These are phyloP conservation scores for Byasa hedistus DNA, from an alignment of 2,888 invertebrate species.

Conservation along the genomic window DNA sequence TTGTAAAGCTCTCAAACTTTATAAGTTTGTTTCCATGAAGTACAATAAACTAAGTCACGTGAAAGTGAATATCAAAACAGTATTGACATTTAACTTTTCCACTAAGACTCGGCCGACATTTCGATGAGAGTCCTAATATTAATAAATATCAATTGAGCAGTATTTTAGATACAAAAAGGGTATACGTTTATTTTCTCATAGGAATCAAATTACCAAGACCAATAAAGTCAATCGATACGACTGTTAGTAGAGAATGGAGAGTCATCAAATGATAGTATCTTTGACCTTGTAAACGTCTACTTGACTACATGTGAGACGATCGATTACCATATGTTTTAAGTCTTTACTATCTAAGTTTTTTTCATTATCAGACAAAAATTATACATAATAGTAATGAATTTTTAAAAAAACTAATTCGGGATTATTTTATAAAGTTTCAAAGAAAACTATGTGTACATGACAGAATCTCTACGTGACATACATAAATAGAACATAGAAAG, in stretches of 20 bases:
- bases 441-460: no score
- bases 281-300: slow-evolving; percentile 1
- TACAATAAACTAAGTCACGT: no score
- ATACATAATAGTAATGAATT: no score
- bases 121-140: not conserved
- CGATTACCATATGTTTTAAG: not conserved
- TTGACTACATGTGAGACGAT: not conserved
- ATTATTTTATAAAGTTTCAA: no score
- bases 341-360: no score
- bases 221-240: not conserved
- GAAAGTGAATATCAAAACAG: not conserved
- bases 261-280: slow-evolving; percentile 1
- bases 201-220: not conserved
- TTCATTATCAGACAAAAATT: no score
- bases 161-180: not conserved
- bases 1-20: no score
- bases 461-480: no score
- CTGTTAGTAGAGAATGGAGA: not conserved
- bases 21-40: no score
- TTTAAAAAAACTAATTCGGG: no score
- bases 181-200: not conserved
- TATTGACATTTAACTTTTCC: not conserved
- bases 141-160: not conserved
- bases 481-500: no score
- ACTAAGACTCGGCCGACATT: not conserved